Percentiles rank a stretch among this genome's conserved stretches.
Conservation (phyloP, 2,888 invertebrate species). For the Stegophylla sp. region DNA sequence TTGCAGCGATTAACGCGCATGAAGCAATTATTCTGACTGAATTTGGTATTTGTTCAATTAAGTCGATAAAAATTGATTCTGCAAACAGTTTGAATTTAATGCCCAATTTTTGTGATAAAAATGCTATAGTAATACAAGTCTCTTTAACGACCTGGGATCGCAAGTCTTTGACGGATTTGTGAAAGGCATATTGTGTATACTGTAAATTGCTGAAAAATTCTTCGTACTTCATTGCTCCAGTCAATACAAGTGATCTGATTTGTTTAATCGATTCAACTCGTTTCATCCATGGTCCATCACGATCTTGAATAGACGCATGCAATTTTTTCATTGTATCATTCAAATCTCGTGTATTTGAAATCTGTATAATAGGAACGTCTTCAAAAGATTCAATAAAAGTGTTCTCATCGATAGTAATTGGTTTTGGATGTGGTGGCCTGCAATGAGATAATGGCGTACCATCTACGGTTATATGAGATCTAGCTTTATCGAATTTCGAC, state of each 20-base stretch:
- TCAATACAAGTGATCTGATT: conserved; percentile 80
- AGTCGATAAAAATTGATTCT: conserved; percentile 79
- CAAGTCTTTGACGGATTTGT: conserved; percentile 83
- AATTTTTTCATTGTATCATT: conserved; percentile 81
- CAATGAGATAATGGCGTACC: too few species aligned
- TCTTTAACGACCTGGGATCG: conserved; percentile 95
- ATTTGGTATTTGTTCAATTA: conserved; percentile 91
- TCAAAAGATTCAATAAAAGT: conserved; percentile 86
- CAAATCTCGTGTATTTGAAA: conserved; percentile 84
- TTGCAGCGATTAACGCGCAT: conserved; percentile 83
- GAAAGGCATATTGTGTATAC: conserved; percentile 80
- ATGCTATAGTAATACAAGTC: conserved; percentile 93
- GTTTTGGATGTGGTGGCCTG: too few species aligned
- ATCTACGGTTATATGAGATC: too few species aligned
- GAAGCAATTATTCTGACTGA: conserved; percentile 95
- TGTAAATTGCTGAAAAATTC: conserved; percentile 80
- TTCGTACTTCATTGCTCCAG: conserved; percentile 79
- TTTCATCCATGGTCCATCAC: conserved; percentile 91
- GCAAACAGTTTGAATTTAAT: conserved; percentile 86
- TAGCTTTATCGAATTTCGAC: conserved; percentile 86
- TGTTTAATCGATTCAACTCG: conserved; percentile 91
- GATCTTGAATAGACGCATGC: conserved; percentile 78
- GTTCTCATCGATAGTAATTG: conserved; percentile 86
- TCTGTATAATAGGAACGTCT: conserved; percentile 78
- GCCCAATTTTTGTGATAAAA: conserved; percentile 83